These are phyloP conservation scores for Drepanosiphum platanoidis DNA, from an alignment of 2,888 invertebrate species.

Conservation along the genomic window DNA sequence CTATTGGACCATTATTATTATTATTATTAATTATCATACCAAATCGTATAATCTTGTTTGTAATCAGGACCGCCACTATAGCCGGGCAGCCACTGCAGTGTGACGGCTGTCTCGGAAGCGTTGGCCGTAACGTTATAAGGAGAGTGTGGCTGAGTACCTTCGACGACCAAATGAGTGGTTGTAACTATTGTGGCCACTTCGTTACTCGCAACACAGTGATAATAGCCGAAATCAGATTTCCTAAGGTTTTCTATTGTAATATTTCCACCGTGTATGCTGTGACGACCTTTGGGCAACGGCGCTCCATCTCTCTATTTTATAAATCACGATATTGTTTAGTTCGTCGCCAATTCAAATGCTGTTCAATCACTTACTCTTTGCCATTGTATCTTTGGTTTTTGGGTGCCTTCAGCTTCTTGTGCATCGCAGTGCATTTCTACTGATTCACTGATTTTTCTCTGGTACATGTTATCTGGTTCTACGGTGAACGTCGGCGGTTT, in stretches of 20 bases:
- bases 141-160: conserved; percentile 96
- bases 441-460: conserved; percentile 86
- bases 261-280: conserved; percentile 85
- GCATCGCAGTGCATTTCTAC: conserved; percentile 97
- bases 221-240: conserved; percentile 91
- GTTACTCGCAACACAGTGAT: conserved; percentile 94
- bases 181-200: conserved; percentile 95
- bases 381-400: conserved; percentile 91
- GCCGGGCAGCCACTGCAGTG: conserved; percentile 92
- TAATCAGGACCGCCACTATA: conserved; percentile 95
- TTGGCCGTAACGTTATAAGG: conserved; percentile 94
- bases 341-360: neutral
- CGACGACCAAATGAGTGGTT: conserved; percentile 87
- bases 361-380: conserved; percentile 73
- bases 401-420: conserved; percentile 89
- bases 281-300: conserved; percentile 82
- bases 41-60: conserved; percentile 94
- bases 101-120: conserved; percentile 89
- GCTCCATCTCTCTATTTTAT: conserved; percentile 78
- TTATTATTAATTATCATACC: too few relatives aligned
- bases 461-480: conserved; percentile 91
- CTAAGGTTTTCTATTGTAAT: conserved; percentile 88
- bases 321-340: neutral
- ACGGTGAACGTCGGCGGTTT: conserved; percentile 93
- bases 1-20: too few relatives aligned